phyloP scores from a whole-genome alignment of 2,888 invertebrate genomes.

The Nephrotoma flavescens region DNA sequence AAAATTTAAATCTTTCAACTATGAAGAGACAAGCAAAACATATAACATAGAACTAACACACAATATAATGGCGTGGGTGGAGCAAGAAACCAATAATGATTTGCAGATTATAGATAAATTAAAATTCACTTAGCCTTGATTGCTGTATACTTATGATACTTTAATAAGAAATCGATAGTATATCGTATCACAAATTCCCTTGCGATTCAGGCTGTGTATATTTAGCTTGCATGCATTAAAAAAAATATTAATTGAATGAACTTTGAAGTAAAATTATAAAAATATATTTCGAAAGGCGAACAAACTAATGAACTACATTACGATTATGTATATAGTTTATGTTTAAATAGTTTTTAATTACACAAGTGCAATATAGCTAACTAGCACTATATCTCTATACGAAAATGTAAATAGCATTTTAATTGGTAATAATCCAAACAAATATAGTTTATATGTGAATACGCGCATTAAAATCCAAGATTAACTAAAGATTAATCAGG shows the following conservation, averaged over 20 bases:
- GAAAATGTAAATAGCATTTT: neutral
- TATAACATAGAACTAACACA: neutral
- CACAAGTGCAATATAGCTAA: neutral
- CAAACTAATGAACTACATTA: neutral
- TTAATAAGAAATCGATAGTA: neutral
- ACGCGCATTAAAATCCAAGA: neutral
- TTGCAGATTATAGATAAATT: neutral
- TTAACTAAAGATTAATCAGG: neutral
- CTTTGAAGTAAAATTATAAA: neutral
- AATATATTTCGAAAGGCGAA: neutral
- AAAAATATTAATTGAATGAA: neutral
- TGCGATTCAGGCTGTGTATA: neutral
- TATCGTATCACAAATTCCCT: neutral
- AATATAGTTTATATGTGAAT: neutral
- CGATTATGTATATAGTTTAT: neutral
- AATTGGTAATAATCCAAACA: neutral
- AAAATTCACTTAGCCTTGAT: neutral
- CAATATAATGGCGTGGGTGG: neutral
- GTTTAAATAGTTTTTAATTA: neutral
- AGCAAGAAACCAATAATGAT: neutral
- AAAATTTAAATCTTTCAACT: neutral
- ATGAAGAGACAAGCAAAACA: neutral
- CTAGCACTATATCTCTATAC: neutral
- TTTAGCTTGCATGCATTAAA: neutral
- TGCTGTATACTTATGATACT: neutral